These are phyloP conservation scores for Ophthalmolycus amberensis DNA, from an alignment of 2,113 vertebrate species.

Conservation along the genomic window DNA sequence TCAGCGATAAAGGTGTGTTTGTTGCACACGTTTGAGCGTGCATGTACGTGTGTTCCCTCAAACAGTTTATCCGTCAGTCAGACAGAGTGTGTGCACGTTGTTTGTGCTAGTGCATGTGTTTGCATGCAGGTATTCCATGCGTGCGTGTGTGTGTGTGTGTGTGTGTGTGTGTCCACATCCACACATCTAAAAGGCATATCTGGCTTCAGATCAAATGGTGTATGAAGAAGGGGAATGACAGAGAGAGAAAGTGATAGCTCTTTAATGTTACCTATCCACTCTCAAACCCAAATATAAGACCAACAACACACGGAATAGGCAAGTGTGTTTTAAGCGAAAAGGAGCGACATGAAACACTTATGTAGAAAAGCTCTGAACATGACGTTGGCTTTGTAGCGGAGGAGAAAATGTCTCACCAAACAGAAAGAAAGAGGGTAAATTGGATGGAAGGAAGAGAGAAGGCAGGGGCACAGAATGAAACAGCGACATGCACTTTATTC, in stretches of 20 bases:
- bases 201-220: conserved; percentile 79
- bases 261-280: conserved; percentile 81
- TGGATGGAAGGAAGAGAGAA: conserved; percentile 67
- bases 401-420: conserved; percentile 61
- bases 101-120: conserved; percentile 53
- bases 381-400: conserved; percentile 75
- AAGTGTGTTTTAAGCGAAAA: conserved; percentile 76
- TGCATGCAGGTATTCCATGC: conserved; percentile 39
- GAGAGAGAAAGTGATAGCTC: conserved; percentile 78
- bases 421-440: conserved; percentile 67
- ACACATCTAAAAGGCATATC: conserved; percentile 79
- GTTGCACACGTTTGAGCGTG: conserved; percentile 65
- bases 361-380: conserved; percentile 79
- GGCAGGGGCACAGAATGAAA: conserved; percentile 54
- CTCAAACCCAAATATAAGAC: conserved; percentile 79
- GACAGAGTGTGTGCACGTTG: conserved; percentile 41
- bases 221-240: conserved; percentile 81
- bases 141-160: conserved; percentile 7
- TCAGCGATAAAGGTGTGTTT: conserved; percentile 67
- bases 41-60: conserved; percentile 43
- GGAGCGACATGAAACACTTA: conserved; percentile 79
- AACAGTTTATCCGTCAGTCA: conserved; percentile 77
- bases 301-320: conserved; percentile 71
- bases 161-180: conserved; percentile 41
- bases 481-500: conserved; percentile 50